Evolutionary conservation across 2,888 invertebrate genomes (phyloP).

Genomic region (Luffia ferchaultella): DNA sequence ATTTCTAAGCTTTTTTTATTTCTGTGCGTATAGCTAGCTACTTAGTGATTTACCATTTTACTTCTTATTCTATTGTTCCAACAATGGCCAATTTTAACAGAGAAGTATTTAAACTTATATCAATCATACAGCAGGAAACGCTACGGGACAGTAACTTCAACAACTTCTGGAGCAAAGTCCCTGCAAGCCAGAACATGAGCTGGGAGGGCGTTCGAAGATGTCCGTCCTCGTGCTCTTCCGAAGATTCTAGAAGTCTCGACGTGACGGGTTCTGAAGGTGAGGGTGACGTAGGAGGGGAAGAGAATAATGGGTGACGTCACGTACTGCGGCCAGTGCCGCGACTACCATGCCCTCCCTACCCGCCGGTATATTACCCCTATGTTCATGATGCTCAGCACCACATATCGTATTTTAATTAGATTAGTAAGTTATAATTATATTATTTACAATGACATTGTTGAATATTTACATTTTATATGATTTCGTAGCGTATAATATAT

Average conservation of each 20-base stretch:
- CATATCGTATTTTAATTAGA: slow-evolving; percentile 41
- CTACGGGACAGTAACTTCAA: slow-evolving; percentile 49
- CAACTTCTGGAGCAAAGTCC: slow-evolving; percentile 56
- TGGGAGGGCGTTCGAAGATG: slow-evolving; percentile 45
- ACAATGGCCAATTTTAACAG: no score
- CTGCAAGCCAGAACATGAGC: slow-evolving; percentile 33
- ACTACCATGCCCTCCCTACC: slow-evolving; percentile 38
- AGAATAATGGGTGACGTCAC: slow-evolving; percentile 47
- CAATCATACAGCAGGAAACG: slow-evolving; percentile 35
- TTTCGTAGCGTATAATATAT: background rate
- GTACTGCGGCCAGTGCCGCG: slow-evolving; percentile 64
- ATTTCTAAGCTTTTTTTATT: no score
- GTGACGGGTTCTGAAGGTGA: slow-evolving; percentile 63
- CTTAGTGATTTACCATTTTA: no score
- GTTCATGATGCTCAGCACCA: slow-evolving; percentile 31
- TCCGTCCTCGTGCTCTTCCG: slow-evolving; percentile 49
- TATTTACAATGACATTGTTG: background rate
- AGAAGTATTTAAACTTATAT: no score
- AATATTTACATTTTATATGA: background rate
- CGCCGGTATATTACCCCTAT: slow-evolving; percentile 27
- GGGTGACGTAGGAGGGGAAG: slow-evolving; percentile 30
- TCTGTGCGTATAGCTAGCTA: no score
- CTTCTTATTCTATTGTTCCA: no score
- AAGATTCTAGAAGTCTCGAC: slow-evolving; percentile 56
- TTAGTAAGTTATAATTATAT: background rate